Conservation (phyloP, 2,797 vertebrate genomes). For the Thamnophis elegans region DNA sequence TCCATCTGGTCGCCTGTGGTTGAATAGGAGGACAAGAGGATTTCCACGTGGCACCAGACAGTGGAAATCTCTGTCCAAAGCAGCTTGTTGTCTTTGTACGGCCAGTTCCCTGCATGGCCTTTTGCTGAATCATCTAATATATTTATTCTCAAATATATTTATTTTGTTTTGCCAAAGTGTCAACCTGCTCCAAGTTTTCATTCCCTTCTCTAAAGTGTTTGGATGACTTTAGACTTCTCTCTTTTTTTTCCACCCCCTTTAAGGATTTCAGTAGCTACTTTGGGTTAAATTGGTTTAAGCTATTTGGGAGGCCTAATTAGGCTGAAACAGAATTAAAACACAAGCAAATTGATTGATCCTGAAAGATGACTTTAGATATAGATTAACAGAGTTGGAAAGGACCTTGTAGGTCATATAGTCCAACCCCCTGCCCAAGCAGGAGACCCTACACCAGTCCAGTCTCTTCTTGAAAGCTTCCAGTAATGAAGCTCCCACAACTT, state of each 20-base stretch:
- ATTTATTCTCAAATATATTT: background rate
- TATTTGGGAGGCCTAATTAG: background rate
- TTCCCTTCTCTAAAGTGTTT: background rate
- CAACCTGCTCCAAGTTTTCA: background rate
- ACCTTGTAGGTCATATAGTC: no score
- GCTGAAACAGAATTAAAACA: no score
- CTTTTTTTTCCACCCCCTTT: rapidly evolving
- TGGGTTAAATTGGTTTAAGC: background rate
- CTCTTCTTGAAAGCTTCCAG: no score
- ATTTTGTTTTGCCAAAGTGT: background rate
- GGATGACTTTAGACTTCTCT: background rate
- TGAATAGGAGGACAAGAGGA: background rate
- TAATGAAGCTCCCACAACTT: no score
- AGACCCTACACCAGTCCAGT: no score
- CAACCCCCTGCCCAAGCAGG: no score
- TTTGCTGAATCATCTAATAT: background rate
- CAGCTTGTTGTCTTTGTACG: background rate
- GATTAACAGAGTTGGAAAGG: no score
- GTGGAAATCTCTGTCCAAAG: background rate
- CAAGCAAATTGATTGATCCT: no score
- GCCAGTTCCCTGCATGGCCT: no score
- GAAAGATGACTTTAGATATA: no score
- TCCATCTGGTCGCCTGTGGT: background rate
- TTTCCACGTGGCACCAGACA: background rate
- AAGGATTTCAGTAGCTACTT: no score